These are phyloP conservation scores for Phyllotreta cruciferae DNA, from an alignment of 2,888 invertebrate genomes.

Conservation along the genomic window DNA sequence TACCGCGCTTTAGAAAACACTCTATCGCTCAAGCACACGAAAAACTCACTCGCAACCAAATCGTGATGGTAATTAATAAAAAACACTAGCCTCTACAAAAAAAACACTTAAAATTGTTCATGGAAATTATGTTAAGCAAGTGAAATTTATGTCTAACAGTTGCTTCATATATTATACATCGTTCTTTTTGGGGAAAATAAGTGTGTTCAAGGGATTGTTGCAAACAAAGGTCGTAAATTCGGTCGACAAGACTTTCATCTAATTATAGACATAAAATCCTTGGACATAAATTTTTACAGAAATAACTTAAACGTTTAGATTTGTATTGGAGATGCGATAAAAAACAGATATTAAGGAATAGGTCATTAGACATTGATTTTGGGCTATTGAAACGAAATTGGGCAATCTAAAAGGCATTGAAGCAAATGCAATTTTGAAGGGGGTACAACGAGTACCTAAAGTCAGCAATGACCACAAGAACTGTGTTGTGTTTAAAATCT, in stretches of 20 bases:
- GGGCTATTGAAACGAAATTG: too few species aligned
- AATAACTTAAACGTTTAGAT: too few species aligned
- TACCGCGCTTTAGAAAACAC: constrained; percentile 37
- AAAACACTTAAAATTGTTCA: constrained; percentile 21
- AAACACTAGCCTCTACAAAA: constrained; percentile 12
- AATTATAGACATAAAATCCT: constrained; percentile 23
- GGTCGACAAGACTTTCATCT: constrained; percentile 27
- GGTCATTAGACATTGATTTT: too few species aligned
- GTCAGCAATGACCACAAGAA: background rate
- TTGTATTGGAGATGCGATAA: too few species aligned
- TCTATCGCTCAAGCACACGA: constrained; percentile 53
- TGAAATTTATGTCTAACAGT: constrained; percentile 22
- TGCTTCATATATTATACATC: constrained; percentile 11
- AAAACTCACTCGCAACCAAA: constrained; percentile 55
- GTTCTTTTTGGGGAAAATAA: constrained; percentile 19
- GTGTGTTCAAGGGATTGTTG: constrained; percentile 14
- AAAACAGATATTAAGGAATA: too few species aligned
- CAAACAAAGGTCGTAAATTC: constrained; percentile 28
- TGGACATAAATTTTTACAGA: too few species aligned
- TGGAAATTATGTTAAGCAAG: constrained; percentile 18
- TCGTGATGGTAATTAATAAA: constrained; percentile 38
- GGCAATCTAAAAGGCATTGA: too few species aligned
- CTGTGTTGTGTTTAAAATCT: background rate
- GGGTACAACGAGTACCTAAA: too few species aligned
- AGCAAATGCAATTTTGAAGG: too few species aligned